A percentile compares a stretch with the other conserved stretches of the same genome.
phyloP scores from a whole-genome alignment of 2,113 vertebrate genomes.

The Sebastes fasciatus region DNA sequence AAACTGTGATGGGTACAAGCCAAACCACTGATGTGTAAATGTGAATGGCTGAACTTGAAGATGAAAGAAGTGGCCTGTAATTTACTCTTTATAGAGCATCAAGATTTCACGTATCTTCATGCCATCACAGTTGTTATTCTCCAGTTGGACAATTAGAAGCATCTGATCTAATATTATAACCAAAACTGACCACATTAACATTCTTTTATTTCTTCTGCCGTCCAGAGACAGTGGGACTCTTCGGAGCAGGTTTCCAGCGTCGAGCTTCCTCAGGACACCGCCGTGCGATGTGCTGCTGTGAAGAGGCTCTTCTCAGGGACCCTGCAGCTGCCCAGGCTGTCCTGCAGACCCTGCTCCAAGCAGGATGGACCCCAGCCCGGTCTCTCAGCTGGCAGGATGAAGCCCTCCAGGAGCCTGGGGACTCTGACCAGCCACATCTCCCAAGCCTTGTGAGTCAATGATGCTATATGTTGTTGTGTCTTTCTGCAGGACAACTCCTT shows the following conservation, averaged over 20 bases:
- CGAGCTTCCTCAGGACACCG: constrained; percentile 17
- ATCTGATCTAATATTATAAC: neutral
- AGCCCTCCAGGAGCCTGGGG: constrained; percentile 77
- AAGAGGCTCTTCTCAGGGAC: constrained; percentile 85
- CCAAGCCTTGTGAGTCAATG: constrained; percentile 62
- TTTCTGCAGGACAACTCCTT: neutral
- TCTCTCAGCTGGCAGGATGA: constrained; percentile 43
- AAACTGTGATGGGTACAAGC: neutral
- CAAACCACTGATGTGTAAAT: neutral
- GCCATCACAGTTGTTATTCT: neutral
- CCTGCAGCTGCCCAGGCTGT: constrained; percentile 83
- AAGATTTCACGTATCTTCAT: neutral
- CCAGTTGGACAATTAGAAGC: neutral
- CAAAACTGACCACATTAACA: neutral
- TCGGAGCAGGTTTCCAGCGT: constrained; percentile 19
- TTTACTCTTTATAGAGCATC: neutral
- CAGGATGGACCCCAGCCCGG: constrained; percentile 54
- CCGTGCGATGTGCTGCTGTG: constrained; percentile 69
- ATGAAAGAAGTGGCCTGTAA: neutral
- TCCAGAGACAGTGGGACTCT: constrained; percentile 74
- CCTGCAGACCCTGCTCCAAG: constrained; percentile 56
- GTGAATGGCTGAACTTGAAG: neutral
- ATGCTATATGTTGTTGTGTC: neutral
- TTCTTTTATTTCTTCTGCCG: neutral
- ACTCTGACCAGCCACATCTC: constrained; percentile 58